Percentiles rank a stretch among this genome's conserved stretches.
Evolutionary conservation across 2,113 vertebrate species (phyloP).

Genomic region (Garra rufa): DNA sequence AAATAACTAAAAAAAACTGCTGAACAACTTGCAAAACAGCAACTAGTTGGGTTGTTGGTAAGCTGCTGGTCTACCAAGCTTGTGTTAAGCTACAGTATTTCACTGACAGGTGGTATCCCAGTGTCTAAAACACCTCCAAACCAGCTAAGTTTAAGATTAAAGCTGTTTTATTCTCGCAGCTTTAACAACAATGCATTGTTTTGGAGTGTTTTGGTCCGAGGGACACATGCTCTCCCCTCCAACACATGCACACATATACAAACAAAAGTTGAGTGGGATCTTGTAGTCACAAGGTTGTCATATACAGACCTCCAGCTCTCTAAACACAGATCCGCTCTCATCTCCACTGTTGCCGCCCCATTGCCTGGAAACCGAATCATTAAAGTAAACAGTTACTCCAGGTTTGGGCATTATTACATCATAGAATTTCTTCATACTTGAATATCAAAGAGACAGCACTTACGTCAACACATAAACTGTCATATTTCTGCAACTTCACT

Average conservation of each 20-base stretch:
- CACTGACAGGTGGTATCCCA: background rate
- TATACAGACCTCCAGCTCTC: conserved; percentile 5
- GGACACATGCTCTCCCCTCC: background rate
- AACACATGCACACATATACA: conserved; percentile 19
- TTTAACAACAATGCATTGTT: background rate
- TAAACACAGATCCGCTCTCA: conserved; percentile 23
- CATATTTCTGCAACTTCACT: background rate
- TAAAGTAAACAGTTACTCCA: conserved; percentile 21
- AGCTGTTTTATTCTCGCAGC: background rate
- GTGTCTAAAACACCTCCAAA: background rate
- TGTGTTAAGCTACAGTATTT: background rate
- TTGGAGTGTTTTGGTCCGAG: background rate
- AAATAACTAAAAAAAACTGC: background rate
- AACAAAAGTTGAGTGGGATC: conserved; percentile 18
- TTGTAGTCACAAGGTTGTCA: conserved; percentile 12
- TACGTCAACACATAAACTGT: background rate
- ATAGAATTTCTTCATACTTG: conserved; percentile 1
- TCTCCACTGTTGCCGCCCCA: background rate
- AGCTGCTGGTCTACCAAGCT: too few species aligned
- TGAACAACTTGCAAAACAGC: too few species aligned
- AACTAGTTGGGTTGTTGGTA: too few species aligned
- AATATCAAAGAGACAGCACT: conserved; percentile 5
- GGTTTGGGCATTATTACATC: background rate
- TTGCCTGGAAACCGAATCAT: conserved; percentile 33
- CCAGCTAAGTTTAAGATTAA: background rate